Evolutionary conservation across 2,888 invertebrate species (phyloP).

Genomic region (Camponotus fellah): DNA sequence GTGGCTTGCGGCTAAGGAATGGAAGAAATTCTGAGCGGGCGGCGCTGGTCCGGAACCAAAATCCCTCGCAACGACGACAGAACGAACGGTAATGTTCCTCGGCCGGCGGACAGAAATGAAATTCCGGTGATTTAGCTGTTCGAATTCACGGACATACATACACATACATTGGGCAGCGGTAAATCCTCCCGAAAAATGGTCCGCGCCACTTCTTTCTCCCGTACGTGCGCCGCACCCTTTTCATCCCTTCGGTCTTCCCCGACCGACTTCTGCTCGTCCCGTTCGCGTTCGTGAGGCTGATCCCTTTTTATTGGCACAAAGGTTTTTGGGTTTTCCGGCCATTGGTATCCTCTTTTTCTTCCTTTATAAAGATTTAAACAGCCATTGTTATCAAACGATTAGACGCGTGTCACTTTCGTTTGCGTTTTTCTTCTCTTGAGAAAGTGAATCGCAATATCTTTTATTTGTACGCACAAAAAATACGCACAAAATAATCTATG

Average conservation of each 20-base stretch:
- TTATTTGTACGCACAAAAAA: neutral
- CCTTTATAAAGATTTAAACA: neutral
- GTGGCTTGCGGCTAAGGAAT: constrained; percentile 43
- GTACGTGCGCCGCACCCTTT: constrained; percentile 59
- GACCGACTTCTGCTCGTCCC: constrained; percentile 54
- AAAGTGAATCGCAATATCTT: constrained; percentile 26
- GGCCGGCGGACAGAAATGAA: constrained; percentile 82
- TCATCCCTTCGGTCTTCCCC: constrained; percentile 38
- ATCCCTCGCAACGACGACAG: constrained; percentile 71
- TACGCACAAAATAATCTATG: constrained; percentile 61
- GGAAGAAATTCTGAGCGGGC: constrained; percentile 59
- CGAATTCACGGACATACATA: constrained; percentile 69
- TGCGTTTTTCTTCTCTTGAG: constrained; percentile 2
- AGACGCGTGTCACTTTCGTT: constrained; percentile 27
- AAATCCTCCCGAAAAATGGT: constrained; percentile 80
- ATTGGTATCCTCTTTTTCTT: neutral
- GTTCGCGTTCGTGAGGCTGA: constrained; percentile 24
- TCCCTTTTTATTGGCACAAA: constrained; percentile 59
- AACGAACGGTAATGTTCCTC: constrained; percentile 79
- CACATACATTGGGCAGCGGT: constrained; percentile 67
- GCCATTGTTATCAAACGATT: neutral
- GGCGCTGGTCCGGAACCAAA: constrained; percentile 56
- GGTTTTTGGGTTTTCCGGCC: constrained; percentile 54
- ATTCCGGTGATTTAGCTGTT: constrained; percentile 83
- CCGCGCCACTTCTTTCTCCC: constrained; percentile 57